Base-by-base conservation (phyloP, 2,113 vertebrate species). In the Brevimyrus niger region DNA sequence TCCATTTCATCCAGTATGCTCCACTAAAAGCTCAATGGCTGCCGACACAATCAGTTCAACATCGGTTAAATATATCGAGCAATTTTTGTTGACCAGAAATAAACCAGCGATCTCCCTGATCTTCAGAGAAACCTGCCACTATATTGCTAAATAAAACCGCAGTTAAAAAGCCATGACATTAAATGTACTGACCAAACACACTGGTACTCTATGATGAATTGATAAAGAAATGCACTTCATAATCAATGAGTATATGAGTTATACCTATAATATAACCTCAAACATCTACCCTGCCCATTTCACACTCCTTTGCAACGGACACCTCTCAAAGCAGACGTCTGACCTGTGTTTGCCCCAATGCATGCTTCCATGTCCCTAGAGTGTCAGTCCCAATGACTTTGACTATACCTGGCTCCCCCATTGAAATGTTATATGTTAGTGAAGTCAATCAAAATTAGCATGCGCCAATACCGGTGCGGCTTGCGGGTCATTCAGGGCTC, bases 361-460 rank as follows among this genome's bases (percentile, higher is more conserved):
- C 89, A 90, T 69, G 35, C 65, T 27, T 83, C 53, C 50, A 61
- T 85, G 48, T 90, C 89, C 85, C 23, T 90, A 90, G 89, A 92
- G 92, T 92, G 91, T 90, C 88, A 87, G 42, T 42, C 47, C 50
- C n/a, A 92, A 50, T 87, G 89, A 90, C 89, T 88, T 17, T 44
- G 19, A 42, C 17, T 86, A 91, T 86, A 90, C 55, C 27, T 55
- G 51, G 27, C 15, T 38, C 10, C 87, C 90, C 90, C 58, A 53
- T 51, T 89, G 92, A 89, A 88, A 90, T 65, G 35, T 90, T 89
- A 89, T 88, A 88, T 53, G 87, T 55, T 55, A 21, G 53, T 6
- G 27, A 87, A 27, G 91, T 91, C 90, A 92, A 85, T 93, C 91
- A 92, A 83, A 47, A 84, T 84, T 84, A 47, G 42, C 42, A 51